Conservation (phyloP, 2,113 vertebrate genomes). For the Reinhardtius hippoglossoides region DNA sequence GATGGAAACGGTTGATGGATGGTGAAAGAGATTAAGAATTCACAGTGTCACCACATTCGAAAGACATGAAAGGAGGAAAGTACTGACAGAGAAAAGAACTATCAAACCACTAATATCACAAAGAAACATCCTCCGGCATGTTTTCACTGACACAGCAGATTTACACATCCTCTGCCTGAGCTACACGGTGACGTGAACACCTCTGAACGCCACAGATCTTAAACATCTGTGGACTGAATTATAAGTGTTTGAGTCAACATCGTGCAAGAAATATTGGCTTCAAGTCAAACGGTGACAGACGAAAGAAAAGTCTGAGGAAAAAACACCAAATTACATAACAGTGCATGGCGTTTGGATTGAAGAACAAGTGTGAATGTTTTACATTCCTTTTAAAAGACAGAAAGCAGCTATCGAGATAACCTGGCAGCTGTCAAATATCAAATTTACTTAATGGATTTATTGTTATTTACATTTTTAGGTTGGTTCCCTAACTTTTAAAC, state of each 20-base stretch:
- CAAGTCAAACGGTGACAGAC: neutral
- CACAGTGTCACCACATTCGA: neutral
- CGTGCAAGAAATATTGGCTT: neutral
- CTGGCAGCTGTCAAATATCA: neutral
- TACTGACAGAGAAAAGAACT: neutral
- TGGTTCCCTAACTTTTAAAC: neutral
- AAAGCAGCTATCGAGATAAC: neutral
- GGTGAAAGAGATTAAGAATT: neutral
- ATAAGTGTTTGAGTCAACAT: neutral
- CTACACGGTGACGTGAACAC: neutral
- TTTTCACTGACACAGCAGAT: neutral
- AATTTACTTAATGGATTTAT: neutral
- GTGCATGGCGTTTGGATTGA: neutral
- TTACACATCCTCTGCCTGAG: neutral
- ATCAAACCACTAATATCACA: neutral
- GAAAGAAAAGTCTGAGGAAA: neutral
- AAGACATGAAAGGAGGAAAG: constrained; percentile 1
- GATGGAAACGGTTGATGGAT: neutral
- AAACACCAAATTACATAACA: neutral
- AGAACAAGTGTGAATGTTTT: neutral
- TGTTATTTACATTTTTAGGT: neutral
- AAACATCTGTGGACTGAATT: neutral
- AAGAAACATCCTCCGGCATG: neutral
- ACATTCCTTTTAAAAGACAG: neutral
- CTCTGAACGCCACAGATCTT: neutral